A percentile compares a stretch with the other conserved stretches of the same genome.
Conservation (phyloP, 2,797 vertebrate species). For the Lacerta bilineata region DNA sequence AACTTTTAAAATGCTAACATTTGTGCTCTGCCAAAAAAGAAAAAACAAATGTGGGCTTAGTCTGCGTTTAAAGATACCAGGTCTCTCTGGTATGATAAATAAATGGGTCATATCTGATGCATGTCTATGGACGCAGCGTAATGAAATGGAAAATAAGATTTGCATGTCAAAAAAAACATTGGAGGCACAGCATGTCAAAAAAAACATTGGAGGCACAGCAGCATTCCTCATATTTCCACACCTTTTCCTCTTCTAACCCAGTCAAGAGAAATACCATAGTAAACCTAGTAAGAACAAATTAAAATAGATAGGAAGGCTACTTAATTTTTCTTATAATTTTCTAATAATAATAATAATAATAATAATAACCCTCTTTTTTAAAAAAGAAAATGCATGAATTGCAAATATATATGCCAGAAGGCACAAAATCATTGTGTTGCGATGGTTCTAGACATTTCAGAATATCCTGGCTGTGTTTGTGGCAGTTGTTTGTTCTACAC, state of each 20-base stretch:
- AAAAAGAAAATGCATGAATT: background rate
- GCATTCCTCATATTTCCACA: slow-evolving; percentile 50
- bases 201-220: slow-evolving; percentile 31
- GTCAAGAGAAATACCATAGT: slow-evolving; percentile 21
- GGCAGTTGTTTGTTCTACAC: background rate
- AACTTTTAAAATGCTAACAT: background rate
- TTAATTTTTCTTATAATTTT: background rate
- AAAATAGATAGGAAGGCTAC: background rate
- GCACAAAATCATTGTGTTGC: background rate
- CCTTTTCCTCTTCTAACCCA: slow-evolving; percentile 14
- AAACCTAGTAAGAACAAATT: slow-evolving; percentile 15
- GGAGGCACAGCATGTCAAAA: slow-evolving; percentile 22
- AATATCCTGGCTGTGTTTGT: slow-evolving; percentile 25
- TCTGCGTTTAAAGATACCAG: slow-evolving; percentile 25
- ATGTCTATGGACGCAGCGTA: background rate
- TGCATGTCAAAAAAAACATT: slow-evolving; percentile 56
- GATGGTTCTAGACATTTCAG: background rate
- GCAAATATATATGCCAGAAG: background rate
- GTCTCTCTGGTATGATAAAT: slow-evolving; percentile 19
- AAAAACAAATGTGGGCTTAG: slow-evolving; percentile 15
- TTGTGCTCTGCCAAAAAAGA: background rate
- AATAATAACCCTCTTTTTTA: background rate
- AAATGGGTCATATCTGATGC: slow-evolving; percentile 37
- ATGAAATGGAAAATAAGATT: slow-evolving; percentile 61
- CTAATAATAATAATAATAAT: background rate